phyloP scores from a whole-genome alignment of 2,888 invertebrate species.

The Argyresthia goedartella region DNA sequence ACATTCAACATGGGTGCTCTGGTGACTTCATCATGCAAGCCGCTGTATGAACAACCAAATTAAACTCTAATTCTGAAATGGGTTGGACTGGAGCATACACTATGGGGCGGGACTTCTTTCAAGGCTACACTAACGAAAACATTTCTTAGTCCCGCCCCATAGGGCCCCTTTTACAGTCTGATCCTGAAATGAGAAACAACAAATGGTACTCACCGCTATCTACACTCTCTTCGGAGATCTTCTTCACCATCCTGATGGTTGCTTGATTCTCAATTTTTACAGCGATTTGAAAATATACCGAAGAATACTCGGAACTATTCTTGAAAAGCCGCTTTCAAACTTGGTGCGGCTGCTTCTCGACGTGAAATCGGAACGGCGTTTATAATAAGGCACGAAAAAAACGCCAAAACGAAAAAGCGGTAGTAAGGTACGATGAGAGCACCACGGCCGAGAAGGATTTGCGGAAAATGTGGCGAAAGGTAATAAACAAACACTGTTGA shows the following conservation, averaged over 20 bases:
- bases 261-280: conserved; percentile 47
- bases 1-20: conserved; percentile 5
- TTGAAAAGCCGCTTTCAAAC: conserved; percentile 69
- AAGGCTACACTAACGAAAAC: no score
- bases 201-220: conserved; percentile 57
- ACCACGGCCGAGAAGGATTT: conserved; percentile 66
- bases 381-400: conserved; percentile 35
- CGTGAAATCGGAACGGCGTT: conserved; percentile 65
- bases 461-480: conserved; percentile 58
- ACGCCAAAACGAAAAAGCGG: conserved; percentile 37
- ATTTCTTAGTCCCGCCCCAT: no score
- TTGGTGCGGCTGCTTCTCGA: conserved; percentile 64
- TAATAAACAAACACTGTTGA: conserved; percentile 66
- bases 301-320: conserved; percentile 62
- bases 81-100: no score
- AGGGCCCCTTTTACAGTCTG: no score
- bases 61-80: no score
- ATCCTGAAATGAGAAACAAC: conserved; percentile 12
- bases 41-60: conserved; percentile 9
- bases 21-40: conserved; percentile 1
- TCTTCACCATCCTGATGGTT: conserved; percentile 65
- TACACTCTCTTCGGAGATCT: conserved; percentile 70
- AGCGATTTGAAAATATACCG: conserved; percentile 45
- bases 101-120: no score
- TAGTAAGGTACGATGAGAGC: conserved; percentile 29